A percentile compares a stretch with the other conserved stretches of the same genome.
These are phyloP conservation scores for Beaufortia kweichowensis DNA, from an alignment of 2,113 vertebrate species.

Conservation along the genomic window DNA sequence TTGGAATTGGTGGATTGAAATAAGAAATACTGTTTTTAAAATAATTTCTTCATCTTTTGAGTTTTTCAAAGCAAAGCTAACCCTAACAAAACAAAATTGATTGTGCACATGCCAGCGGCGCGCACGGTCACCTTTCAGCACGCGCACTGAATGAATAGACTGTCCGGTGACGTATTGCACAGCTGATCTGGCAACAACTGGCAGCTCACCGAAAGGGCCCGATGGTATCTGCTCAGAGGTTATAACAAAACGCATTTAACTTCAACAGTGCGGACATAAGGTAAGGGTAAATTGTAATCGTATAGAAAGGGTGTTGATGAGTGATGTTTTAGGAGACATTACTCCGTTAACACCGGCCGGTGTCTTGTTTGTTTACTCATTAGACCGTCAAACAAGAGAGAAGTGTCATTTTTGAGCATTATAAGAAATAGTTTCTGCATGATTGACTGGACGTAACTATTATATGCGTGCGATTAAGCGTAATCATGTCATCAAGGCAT, in stretches of 20 bases:
- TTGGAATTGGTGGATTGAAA: no score
- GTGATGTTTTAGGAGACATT: neutral
- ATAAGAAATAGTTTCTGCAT: neutral
- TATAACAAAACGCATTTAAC: neutral
- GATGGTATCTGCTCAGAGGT: neutral
- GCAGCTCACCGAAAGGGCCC: conserved; percentile 18
- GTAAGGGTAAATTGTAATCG: neutral
- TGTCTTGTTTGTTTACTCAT: neutral
- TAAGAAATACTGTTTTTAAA: no score
- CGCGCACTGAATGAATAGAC: conserved; percentile 10
- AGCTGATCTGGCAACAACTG: conserved; percentile 52
- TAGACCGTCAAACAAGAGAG: neutral
- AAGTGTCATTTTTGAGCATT: neutral
- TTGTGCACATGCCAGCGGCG: neutral
- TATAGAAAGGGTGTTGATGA: neutral
- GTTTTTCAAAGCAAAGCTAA: neutral
- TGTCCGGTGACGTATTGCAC: conserved; percentile 39
- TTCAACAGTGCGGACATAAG: conserved; percentile 11
- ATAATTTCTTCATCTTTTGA: neutral
- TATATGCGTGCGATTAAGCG: no score
- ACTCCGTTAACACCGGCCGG: neutral
- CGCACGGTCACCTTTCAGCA: conserved; percentile 4
- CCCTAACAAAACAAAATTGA: neutral
- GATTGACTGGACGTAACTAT: neutral
- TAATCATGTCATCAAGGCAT: neutral